A percentile compares a stretch with the other conserved stretches of the same genome.
phyloP scores from a whole-genome alignment of 35 echinoderm and acorn worm species.

The Ophioderma brevispina region DNA sequence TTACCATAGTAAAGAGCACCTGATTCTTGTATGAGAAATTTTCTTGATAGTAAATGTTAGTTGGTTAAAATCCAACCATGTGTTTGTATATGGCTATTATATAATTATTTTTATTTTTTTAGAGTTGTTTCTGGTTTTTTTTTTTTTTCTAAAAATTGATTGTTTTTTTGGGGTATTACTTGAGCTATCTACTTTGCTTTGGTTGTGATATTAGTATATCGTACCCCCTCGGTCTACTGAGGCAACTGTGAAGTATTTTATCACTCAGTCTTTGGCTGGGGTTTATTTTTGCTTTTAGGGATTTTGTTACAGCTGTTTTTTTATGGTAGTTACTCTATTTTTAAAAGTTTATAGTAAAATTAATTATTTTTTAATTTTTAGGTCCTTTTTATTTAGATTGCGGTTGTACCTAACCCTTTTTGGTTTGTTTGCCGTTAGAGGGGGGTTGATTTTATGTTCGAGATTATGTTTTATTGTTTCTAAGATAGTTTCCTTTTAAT shows the following conservation, averaged over 20 bases:
- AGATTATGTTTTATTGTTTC: conserved; percentile 46
- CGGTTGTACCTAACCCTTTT: conserved; percentile 52
- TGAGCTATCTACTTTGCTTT: conserved; percentile 59
- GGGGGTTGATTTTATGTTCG: neutral
- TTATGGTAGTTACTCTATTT: conserved; percentile 6
- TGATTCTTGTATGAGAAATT: too few relatives aligned
- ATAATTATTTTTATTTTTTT: conserved; percentile 13
- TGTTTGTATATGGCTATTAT: conserved; percentile 25
- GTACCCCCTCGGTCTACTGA: conserved; percentile 58
- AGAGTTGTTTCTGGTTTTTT: conserved; percentile 47
- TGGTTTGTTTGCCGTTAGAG: conserved; percentile 67
- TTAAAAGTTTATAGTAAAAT: neutral
- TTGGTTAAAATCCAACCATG: conserved; percentile 63
- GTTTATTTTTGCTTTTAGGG: conserved; percentile 42
- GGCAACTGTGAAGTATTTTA: conserved; percentile 74
- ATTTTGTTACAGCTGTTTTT: conserved; percentile 22
- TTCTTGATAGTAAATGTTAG: conserved; percentile 75
- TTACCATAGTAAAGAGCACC: too few relatives aligned
- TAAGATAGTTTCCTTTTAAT: conserved; percentile 67
- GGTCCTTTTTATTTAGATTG: conserved; percentile 53
- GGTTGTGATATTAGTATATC: too few relatives aligned
- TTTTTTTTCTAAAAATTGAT: conserved; percentile 40
- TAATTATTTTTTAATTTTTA: neutral
- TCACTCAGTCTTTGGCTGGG: conserved; percentile 54
- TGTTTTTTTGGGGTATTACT: conserved; percentile 59